phyloP scores from a whole-genome alignment of 2,888 invertebrate species.

The Oasisia sp. region DNA sequence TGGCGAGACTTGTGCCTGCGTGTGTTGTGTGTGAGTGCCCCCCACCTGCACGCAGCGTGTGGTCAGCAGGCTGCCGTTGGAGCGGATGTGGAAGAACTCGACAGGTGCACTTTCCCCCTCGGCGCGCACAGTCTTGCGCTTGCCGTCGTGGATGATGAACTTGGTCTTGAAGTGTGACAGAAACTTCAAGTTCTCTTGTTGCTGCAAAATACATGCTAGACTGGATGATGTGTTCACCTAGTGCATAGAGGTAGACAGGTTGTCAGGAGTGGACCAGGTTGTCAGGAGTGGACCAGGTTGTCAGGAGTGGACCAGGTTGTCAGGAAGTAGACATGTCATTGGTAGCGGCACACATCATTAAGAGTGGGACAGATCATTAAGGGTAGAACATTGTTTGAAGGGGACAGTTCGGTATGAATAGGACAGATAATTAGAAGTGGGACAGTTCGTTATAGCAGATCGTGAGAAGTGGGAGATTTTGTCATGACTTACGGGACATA shows the following conservation, averaged over 20 bases:
- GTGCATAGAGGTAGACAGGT: too few species aligned
- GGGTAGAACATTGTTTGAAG: too few species aligned
- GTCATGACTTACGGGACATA: not conserved
- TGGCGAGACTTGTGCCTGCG: not conserved
- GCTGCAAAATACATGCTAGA: conserved; percentile 65
- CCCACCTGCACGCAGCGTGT: conserved; percentile 84
- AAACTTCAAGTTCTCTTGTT: conserved; percentile 96
- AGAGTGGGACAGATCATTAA: not conserved
- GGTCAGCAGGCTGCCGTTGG: conserved; percentile 94
- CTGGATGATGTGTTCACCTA: not conserved
- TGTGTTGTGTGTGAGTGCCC: not conserved
- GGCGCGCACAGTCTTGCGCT: conserved; percentile 46
- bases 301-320: too few species aligned
- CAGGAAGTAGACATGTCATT: too few species aligned
- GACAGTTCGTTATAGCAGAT: not conserved
- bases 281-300: too few species aligned
- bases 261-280: too few species aligned
- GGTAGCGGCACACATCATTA: too few species aligned
- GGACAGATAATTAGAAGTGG: not conserved
- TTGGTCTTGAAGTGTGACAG: conserved; percentile 95
- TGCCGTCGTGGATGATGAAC: conserved; percentile 82
- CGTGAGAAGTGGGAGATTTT: not conserved
- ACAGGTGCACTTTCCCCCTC: conserved; percentile 52
- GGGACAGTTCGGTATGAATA: not conserved
- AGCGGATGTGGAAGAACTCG: conserved; percentile 93